These are phyloP conservation scores for Limnephilus lunatus DNA, from an alignment of 2,888 invertebrate genomes.

Conservation along the genomic window DNA sequence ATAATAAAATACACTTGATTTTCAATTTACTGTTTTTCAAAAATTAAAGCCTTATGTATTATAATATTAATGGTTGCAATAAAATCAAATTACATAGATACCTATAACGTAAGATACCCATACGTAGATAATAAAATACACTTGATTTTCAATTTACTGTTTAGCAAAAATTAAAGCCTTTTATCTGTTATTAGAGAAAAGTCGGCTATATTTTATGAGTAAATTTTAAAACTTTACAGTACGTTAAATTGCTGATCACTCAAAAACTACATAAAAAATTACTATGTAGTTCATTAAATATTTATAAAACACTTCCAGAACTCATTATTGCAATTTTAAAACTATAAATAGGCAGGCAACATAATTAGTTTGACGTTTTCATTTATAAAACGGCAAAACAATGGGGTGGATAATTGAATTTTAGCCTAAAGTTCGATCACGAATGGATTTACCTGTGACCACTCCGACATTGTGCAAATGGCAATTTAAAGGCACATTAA, in stretches of 20 bases:
- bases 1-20: background rate
- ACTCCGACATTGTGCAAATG: constrained; percentile 34
- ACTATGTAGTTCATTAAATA: background rate
- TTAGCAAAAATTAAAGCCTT: background rate
- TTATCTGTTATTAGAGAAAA: background rate
- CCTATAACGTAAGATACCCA: background rate
- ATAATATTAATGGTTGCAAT: background rate
- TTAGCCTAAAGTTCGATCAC: background rate
- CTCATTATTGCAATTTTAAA: background rate
- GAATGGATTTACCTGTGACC: constrained; percentile 46
- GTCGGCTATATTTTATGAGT: background rate
- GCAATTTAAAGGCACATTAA: constrained; percentile 40
- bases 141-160: background rate
- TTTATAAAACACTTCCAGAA: background rate
- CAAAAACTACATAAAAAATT: background rate
- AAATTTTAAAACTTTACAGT: background rate
- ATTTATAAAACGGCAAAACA: background rate
- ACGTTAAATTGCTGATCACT: background rate
- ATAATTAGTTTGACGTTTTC: background rate
- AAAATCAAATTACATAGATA: background rate
- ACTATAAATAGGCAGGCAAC: background rate
- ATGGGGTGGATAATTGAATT: background rate
- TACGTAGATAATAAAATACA: background rate
- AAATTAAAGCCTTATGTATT: background rate
- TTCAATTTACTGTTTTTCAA: background rate